Percentiles rank a stretch among this genome's conserved stretches.
phyloP scores from a whole-genome alignment of 2,797 vertebrate genomes.

The Eurystomus glaucurus region DNA sequence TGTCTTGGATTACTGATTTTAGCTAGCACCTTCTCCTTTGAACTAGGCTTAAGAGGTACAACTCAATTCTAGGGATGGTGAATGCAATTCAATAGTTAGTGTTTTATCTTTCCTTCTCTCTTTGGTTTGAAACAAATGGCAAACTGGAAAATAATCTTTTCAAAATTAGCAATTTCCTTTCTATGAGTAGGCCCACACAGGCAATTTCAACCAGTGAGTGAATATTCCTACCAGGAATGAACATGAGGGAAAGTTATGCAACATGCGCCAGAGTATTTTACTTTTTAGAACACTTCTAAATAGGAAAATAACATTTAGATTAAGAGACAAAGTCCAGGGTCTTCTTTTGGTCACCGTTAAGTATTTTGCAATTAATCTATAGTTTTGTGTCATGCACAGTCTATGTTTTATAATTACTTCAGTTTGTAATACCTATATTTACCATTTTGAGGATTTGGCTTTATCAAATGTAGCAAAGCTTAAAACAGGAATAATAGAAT shows the following conservation, averaged over 20 bases:
- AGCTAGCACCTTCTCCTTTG: neutral
- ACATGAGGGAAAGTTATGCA: neutral
- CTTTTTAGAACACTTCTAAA: neutral
- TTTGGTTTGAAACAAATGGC: neutral
- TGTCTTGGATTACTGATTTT: neutral
- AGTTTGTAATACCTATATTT: neutral
- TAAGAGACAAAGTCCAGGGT: neutral
- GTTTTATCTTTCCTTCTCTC: neutral
- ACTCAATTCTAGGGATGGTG: neutral
- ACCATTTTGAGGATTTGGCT: neutral
- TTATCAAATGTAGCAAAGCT: neutral
- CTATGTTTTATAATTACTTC: neutral
- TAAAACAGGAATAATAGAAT: neutral
- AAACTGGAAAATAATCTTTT: neutral
- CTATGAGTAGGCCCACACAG: neutral
- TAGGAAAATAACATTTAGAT: neutral
- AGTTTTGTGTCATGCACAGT: neutral
- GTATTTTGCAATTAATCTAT: neutral
- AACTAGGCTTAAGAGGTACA: neutral
- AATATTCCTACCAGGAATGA: rapidly evolving
- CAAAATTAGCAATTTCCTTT: neutral
- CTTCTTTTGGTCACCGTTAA: neutral
- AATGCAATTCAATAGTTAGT: neutral
- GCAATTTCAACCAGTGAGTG: neutral
- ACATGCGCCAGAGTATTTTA: neutral